These are phyloP conservation scores for Peromyscus maniculatus DNA, from an alignment of 2,113 vertebrate genomes.

Conservation along the genomic window DNA sequence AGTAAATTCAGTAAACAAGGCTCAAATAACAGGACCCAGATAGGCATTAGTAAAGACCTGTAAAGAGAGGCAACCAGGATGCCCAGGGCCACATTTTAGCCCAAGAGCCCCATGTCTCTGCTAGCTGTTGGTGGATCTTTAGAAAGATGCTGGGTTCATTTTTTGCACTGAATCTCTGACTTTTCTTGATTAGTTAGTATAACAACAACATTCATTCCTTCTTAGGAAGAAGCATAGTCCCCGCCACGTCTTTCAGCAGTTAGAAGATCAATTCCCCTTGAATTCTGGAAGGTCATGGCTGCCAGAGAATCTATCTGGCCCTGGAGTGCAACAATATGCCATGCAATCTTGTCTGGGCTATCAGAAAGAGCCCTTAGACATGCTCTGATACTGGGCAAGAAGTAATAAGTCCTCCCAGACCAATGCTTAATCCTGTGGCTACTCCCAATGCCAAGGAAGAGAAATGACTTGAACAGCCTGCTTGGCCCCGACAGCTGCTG, in stretches of 20 bases:
- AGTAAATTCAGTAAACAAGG: neutral
- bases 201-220: neutral
- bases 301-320: neutral
- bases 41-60: neutral
- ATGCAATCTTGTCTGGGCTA: neutral
- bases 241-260: neutral
- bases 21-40: neutral
- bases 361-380: neutral
- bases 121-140: no score
- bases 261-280: neutral
- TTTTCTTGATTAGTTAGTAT: neutral
- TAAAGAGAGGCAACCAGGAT: neutral
- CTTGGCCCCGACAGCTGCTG: neutral
- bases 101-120: neutral
- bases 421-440: neutral
- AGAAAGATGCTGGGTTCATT: neutral
- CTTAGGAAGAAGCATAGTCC: neutral
- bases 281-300: neutral
- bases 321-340: neutral
- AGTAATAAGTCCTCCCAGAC: neutral
- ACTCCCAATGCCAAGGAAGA: neutral
- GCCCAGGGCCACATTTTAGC: neutral
- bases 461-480: neutral
- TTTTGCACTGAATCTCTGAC: neutral
- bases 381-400: neutral